Percentiles rank a stretch among this genome's conserved stretches.
Conservation (phyloP, 2,797 vertebrate species). For the Artibeus lituratus region DNA sequence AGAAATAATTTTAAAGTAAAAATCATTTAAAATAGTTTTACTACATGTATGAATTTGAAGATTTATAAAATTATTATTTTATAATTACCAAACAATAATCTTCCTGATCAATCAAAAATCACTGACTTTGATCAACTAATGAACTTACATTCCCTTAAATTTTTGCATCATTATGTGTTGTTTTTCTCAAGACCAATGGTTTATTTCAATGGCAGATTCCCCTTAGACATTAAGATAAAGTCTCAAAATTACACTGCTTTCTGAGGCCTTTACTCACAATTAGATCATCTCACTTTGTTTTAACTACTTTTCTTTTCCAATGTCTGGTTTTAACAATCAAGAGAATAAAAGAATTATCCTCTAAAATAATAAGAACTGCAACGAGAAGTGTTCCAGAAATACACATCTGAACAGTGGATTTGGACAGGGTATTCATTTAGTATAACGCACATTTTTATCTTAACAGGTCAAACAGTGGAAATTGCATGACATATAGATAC, state of each 20-base stretch:
- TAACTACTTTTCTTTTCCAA: conserved; percentile 25
- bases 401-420: background rate
- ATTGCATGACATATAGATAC: background rate
- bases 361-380: conserved; percentile 37
- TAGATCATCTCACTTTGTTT: background rate
- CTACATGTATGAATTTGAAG: background rate
- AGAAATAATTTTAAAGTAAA: background rate
- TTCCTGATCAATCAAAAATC: background rate
- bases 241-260: background rate
- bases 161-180: background rate
- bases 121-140: background rate
- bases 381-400: background rate
- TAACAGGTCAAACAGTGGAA: background rate
- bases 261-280: background rate
- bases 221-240: background rate
- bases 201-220: background rate
- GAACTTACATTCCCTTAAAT: background rate
- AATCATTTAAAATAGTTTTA: background rate
- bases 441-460: background rate
- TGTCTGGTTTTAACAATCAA: conserved; percentile 17
- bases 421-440: background rate
- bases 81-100: background rate
- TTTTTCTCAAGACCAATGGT: background rate
- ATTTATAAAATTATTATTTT: background rate
- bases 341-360: background rate